Conservation (phyloP, 2,797 vertebrate genomes). For the Sebastes trivittatus region DNA sequence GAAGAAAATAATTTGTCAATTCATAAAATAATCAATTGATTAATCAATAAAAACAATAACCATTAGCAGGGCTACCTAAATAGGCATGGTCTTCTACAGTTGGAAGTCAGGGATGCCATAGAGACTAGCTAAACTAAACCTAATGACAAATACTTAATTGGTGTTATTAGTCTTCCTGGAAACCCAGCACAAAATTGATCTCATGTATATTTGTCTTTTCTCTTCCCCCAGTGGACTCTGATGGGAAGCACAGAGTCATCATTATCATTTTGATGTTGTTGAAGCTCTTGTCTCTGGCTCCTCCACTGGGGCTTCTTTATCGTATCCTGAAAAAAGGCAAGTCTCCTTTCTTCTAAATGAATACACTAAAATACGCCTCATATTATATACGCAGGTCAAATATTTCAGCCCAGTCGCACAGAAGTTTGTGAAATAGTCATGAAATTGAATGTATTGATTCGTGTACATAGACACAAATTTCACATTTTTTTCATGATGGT, state of each 20-base stretch:
- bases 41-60: background rate
- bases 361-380: background rate
- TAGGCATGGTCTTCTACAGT: no score
- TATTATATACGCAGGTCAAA: background rate
- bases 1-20: background rate
- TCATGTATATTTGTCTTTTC: background rate
- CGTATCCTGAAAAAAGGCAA: constrained; percentile 1
- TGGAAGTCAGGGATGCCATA: background rate
- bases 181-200: background rate
- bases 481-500: no score
- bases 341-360: background rate
- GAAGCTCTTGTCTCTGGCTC: constrained; percentile 6
- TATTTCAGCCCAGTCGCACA: background rate
- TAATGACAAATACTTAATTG: background rate
- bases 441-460: no score
- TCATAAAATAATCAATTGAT: background rate
- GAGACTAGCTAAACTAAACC: background rate
- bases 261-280: background rate
- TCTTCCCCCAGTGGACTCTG: background rate
- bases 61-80: background rate
- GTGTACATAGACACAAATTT: no score
- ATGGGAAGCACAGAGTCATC: background rate
- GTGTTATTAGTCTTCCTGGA: background rate
- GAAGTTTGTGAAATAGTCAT: no score
- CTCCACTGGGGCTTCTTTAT: constrained; percentile 29